Conservation (phyloP, 2,113 vertebrate species). For the Etheostoma spectabile region DNA sequence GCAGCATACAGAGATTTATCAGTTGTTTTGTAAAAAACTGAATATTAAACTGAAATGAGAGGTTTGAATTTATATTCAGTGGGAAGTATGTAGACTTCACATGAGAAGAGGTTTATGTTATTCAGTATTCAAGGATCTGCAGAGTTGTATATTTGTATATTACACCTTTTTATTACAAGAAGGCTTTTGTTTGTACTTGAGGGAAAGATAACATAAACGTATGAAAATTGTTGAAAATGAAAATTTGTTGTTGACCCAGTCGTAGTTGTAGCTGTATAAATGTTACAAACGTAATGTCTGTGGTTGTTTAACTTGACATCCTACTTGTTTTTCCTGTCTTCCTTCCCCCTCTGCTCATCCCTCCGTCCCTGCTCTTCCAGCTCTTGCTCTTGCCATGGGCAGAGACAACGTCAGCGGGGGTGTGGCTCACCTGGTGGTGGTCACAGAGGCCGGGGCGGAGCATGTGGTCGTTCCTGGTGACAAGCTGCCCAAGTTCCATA, state of each 20-base stretch:
- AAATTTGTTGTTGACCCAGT: background rate
- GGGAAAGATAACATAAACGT: too few relatives aligned
- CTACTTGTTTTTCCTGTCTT: background rate
- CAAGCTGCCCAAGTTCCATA: slow-evolving; percentile 81
- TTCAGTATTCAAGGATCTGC: background rate
- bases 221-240: too few relatives aligned
- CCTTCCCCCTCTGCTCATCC: background rate
- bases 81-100: background rate
- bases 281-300: background rate
- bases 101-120: background rate
- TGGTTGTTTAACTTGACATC: background rate
- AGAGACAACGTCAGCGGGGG: slow-evolving; percentile 85
- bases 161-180: background rate
- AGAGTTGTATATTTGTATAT: background rate
- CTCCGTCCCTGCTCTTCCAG: slow-evolving; percentile 46
- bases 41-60: too few relatives aligned
- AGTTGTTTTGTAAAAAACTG: too few relatives aligned
- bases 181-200: background rate
- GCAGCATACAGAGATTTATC: too few relatives aligned
- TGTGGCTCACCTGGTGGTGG: slow-evolving; percentile 79
- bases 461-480: slow-evolving; percentile 80
- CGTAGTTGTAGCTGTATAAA: background rate
- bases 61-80: background rate
- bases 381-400: slow-evolving; percentile 83
- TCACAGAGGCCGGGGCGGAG: slow-evolving; percentile 78